Evolutionary conservation across 2,888 invertebrate genomes (phyloP), one percentile per base, ranked within the genome.

Genomic region (Ptychoptera albimana): DNA sequence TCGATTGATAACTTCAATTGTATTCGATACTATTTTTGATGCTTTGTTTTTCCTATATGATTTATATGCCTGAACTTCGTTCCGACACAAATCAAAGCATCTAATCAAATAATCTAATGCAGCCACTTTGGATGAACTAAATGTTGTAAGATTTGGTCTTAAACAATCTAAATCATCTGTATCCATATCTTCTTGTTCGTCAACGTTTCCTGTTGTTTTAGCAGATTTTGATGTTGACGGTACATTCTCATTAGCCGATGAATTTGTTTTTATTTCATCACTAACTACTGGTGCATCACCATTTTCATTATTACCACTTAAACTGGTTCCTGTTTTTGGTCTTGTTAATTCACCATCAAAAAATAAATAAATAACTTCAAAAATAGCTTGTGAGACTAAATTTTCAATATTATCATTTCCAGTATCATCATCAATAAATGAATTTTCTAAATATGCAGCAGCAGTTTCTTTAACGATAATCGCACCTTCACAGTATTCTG

Each of bases 331-430:
- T 23, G 50, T 55, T 70, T 71, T 12, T 75, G 59, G 7, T 23
- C 23, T 23, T 23, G 74, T 74, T 56, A 74, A 73, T 39, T 70
- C 66, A 29, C 73, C 73, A 50, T 71, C 70, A 7, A 70, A 63
- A 53, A 75, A 71, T 61, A 73, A 72, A 41, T 66, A 66, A 49
- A 78, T 61, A 39, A 78, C 68, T 58, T 82, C 81, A 70, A 78
- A 75, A 39, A 85, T 59, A 42, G 78, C 74, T 59, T 76, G 74
- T 31, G 76, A 73, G 44, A 75, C 72, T 43, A 82, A 59, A 54
- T 78, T 75, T 23, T 57, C 57, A 41, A 59, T 64, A 31, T 60
- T 54, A 30, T 57, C 59, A 12, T 60, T 54, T 30, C 55, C 49
- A 66, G 67, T 60, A 58, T 67, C 61, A 57, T 63, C 50, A 66